These are phyloP conservation scores for Rhyzopertha dominica DNA, from an alignment of 1,140 invertebrate genomes.

Conservation along the genomic window DNA sequence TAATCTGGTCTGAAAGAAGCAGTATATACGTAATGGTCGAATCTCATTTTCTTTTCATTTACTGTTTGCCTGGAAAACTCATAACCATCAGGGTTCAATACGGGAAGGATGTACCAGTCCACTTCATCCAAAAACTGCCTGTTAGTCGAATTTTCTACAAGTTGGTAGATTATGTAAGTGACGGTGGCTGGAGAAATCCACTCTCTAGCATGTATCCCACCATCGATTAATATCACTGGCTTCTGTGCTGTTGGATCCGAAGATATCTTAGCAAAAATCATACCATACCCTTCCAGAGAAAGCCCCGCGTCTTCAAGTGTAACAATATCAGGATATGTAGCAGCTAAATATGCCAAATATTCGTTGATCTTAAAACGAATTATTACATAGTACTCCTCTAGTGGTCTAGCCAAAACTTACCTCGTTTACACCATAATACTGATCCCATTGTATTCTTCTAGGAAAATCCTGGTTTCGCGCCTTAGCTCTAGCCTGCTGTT, in stretches of 20 bases:
- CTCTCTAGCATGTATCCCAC: constrained; percentile 61
- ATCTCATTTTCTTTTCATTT: too few species aligned
- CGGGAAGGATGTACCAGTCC: constrained; percentile 74
- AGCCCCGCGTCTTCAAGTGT: neutral
- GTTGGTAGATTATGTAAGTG: constrained; percentile 7
- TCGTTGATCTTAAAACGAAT: constrained; percentile 3
- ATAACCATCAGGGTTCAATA: constrained; percentile 78
- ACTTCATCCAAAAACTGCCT: constrained; percentile 53
- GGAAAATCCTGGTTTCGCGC: too few species aligned
- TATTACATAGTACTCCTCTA: neutral
- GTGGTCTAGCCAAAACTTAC: too few species aligned
- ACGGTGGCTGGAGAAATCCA: constrained; percentile 56
- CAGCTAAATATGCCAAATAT: constrained; percentile 3
- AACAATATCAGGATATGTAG: constrained; percentile 5
- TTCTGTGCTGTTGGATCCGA: constrained; percentile 31
- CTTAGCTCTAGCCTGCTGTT: too few species aligned
- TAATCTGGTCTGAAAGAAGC: constrained; percentile 60
- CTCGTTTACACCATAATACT: too few species aligned
- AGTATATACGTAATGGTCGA: too few species aligned
- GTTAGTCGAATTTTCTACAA: constrained; percentile 8
- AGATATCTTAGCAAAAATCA: neutral
- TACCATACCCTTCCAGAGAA: neutral
- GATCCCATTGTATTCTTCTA: too few species aligned
- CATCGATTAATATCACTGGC: constrained; percentile 52
- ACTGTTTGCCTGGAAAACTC: constrained; percentile 67